Evolutionary conservation across 2,113 vertebrate genomes (phyloP), one percentile per base, ranked within the genome.

Genomic region (Syngnathus scovelli): DNA sequence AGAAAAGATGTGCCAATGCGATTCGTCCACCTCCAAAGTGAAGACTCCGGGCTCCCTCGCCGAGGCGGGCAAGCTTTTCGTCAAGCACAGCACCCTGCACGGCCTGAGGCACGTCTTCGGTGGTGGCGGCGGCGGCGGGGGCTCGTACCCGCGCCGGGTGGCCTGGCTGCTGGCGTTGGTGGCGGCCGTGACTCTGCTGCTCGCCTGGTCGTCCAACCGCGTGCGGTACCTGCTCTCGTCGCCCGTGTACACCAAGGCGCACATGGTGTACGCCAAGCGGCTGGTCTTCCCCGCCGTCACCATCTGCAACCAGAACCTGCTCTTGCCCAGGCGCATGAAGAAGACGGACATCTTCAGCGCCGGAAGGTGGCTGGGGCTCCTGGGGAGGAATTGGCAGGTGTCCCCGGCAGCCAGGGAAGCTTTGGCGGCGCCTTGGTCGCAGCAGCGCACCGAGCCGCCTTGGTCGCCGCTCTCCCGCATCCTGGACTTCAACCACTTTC

Each of bases 231-330:
- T 93, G 78, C 88, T 92, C 13, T 92, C 92, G 8, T 90, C 90
- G 51, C 93, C 91, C 0, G 90, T 92, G 3, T 89, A 93, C 86
- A 92, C 88, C 66, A 90, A 91, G 60, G 89, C 92, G 82, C 93
- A 93, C 84, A 88, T 93, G 90, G 89, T 90, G n/a, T 92, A 92
- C 76, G 90, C 90, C 66, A 91, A 89, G 74, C 86, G 92, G 7
- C 90, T 93, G 0, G 90, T 91, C 2, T 93, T 93, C 73, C 93
- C 93, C 19, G 91, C 93, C 10, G 91, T 93, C 62, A 93, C 93
- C 66, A 90, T 93, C 19, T 93, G 92, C 54, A 93, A 93, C 87
- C 92, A 91, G 76, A 93, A 93, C 83, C 83, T 91, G 1, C 77
- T 93, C 58, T 82, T 92, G 71, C 90, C 91, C 7, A 78, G 88